Base-by-base conservation (phyloP, 2,797 vertebrate genomes). In the Molothrus aeneus region DNA sequence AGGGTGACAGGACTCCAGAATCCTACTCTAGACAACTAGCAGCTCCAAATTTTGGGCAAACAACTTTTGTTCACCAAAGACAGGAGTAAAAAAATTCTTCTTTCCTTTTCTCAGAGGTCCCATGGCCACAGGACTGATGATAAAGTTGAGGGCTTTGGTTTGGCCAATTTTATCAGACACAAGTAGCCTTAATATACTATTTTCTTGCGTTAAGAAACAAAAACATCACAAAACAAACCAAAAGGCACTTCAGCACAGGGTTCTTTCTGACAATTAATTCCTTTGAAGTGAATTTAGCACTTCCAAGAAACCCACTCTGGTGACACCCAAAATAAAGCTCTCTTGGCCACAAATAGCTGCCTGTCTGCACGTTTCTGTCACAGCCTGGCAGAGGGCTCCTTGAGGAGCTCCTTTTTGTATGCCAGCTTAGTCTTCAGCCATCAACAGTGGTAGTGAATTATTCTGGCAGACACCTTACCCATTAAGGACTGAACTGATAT, bases 61-160 rank as follows among this genome's bases (percentile, higher is more conserved):
- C 9, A 47, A n/a, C 12, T 70, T 82, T 64, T 22, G 5, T 36
- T 60, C 15, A n/a, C 8, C 18, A 32, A 74, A 87, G n/a, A 34
- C 2, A 11, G 0, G 0, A 83, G 7, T 24, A n/a, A 53, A 87
- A 53, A 43, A 66, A 60, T 7, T 34, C 0, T 1, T 77, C 71
- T 60, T 54, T 51, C 6, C 26, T 65, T 70, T 77, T 45, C 57
- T 83, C 48, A 87, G 57, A 5, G 5, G 16, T 45, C 28, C 32
- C 3, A 4, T 3, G 26, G 17, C 38, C 71, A 69, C 48, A 56
- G 29, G 36, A 59, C 24, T 48, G 38, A 92, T 77, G 40, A 69
- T 17, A 20, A 84, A 68, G 38, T 5, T 61, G 26, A 21, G 18
- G 29, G 26, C 11, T 84, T 69, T 61, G 32, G 15, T 65, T 65